phyloP scores from a whole-genome alignment of 2,113 vertebrate genomes.

The Rhinoderma darwinii region DNA sequence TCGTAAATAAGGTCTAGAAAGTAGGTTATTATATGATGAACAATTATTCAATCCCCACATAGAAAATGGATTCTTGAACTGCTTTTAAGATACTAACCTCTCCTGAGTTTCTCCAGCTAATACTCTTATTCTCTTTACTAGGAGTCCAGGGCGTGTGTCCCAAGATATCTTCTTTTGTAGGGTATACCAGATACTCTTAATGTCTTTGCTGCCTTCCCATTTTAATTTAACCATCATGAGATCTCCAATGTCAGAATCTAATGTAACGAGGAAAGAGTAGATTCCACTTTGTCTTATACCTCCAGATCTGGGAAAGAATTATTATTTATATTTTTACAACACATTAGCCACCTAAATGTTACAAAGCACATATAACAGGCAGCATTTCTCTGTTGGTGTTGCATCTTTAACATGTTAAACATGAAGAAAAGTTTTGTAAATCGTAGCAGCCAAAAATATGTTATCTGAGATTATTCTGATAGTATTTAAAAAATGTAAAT shows the following conservation, averaged over 20 bases:
- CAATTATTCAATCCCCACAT: not conserved
- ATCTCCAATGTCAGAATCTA: conserved; percentile 87
- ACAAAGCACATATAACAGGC: not conserved
- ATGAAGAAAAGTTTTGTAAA: not conserved
- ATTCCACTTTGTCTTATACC: conserved; percentile 82
- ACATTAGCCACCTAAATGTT: not conserved
- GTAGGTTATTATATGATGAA: not conserved
- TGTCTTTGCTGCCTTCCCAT: conserved; percentile 82
- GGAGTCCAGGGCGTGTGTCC: conserved; percentile 70
- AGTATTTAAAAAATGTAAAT: not conserved
- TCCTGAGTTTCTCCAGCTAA: conserved; percentile 92
- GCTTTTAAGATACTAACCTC: conserved; percentile 74
- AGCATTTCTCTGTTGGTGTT: not conserved
- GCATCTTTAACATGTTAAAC: not conserved
- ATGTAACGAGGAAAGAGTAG: conserved; percentile 84
- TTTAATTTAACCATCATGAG: conserved; percentile 82
- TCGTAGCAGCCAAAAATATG: not conserved
- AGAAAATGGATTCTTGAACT: not conserved
- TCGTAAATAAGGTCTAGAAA: not conserved
- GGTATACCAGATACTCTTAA: conserved; percentile 85
- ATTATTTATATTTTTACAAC: too few relatives aligned
- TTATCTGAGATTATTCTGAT: not conserved
- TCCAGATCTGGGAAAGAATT: conserved; percentile 71
- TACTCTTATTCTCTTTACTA: conserved; percentile 78
- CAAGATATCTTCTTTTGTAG: conserved; percentile 80